Evolutionary conservation across 35 echinoderm and acorn worm genomes (phyloP), one percentile per base, ranked within the genome.

Genomic region (Patiria miniata): DNA sequence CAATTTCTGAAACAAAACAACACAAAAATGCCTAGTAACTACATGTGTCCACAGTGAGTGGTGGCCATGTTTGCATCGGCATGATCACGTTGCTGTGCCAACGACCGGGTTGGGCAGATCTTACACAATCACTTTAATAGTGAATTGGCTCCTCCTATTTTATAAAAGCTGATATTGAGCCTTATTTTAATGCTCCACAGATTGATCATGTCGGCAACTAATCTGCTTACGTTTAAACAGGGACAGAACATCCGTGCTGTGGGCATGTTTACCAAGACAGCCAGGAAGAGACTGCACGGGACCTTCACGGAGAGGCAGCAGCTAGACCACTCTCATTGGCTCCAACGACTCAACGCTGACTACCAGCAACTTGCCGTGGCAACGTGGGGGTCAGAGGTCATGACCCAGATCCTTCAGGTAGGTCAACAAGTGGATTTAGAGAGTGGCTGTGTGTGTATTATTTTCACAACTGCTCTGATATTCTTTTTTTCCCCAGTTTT

Each of bases 261-360:
- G 23, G 47, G 86, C 38, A 79, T 88, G 86, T 88, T 79, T n/a
- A 80, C 26, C 37, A 88, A 88, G 61, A 88, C 86, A 0, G 21
- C 78, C 29, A 59, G 40, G 30, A 78, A 79, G 40, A 44, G 76
- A 61, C 85, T 88, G 1, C 76, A 77, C 14, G 86, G 86, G 39
- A 61, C 86, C 23, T 88, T 88, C 61, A 58, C 55, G 23, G 86
- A 88, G 86, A 56, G 77, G 39, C 47, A 79, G 34, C 68, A 88
- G 42, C 53, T 79, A n/a, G 53, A 78, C 39, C 76, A 61, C 32
- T 21, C 21, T n/a, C 52, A 44, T 29, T 80, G 86, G 86, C 77
- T 80, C 2, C 36, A 88, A 9, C 29, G 39, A 51, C 19, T 80
- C 7, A n/a, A 39, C 30, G 44, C 19, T 39, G 33, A 59, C n/a